Evolutionary conservation across 2,113 vertebrate genomes (phyloP).

Genomic region (Thalassarche chlororhynchos): DNA sequence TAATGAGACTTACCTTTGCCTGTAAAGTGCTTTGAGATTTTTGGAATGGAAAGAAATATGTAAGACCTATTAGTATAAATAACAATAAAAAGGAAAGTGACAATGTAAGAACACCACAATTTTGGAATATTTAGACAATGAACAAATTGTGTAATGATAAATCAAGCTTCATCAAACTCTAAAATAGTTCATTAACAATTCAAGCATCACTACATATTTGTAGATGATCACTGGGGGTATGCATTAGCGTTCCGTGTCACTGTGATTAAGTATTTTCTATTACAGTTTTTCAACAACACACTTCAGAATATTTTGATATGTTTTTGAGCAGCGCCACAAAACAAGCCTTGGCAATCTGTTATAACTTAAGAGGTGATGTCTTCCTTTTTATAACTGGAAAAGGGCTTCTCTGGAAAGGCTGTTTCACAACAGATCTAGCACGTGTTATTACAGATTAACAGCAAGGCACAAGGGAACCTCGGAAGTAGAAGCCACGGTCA

Average conservation of each 20-base stretch:
- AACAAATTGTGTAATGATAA: constrained; percentile 14
- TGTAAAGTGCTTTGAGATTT: neutral
- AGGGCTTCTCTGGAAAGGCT: neutral
- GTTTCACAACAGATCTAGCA: neutral
- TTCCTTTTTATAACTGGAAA: neutral
- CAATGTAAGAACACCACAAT: neutral
- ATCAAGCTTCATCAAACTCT: constrained; percentile 30
- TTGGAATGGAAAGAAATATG: neutral
- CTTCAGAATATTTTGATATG: neutral
- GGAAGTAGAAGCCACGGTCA: neutral
- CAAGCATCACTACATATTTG: constrained; percentile 3
- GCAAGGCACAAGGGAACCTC: neutral
- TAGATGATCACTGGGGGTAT: neutral
- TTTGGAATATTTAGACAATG: constrained; percentile 12
- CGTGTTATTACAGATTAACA: neutral
- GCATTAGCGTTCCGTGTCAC: neutral
- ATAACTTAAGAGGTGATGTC: neutral
- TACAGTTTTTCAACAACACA: neutral
- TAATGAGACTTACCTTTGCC: neutral
- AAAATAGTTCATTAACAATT: constrained; percentile 44
- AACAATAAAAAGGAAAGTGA: neutral
- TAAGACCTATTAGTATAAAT: neutral
- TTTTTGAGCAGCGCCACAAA: neutral
- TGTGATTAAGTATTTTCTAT: constrained; percentile 6
- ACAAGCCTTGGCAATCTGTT: neutral